Conservation (phyloP, 2,888 invertebrate genomes). For the Trachelus stipa region DNA sequence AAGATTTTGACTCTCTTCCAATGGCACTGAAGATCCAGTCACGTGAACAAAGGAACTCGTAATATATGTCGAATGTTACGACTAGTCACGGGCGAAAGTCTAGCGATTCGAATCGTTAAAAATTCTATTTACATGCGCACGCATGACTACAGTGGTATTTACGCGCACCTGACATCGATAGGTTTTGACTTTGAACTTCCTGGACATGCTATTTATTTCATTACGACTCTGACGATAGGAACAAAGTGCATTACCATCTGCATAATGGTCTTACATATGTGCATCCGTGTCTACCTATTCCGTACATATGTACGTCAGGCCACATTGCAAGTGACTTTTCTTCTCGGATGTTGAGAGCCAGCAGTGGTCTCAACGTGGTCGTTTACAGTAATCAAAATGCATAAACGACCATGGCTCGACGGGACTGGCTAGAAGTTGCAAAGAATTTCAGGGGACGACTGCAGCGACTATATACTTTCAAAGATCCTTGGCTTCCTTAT, state of each 20-base stretch:
- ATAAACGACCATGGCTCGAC: background rate
- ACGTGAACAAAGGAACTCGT: background rate
- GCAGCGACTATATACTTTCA: slow-evolving; percentile 57
- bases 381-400: background rate
- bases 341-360: background rate
- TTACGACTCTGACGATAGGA: background rate
- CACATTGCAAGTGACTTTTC: background rate
- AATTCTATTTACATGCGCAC: background rate
- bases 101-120: background rate
- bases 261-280: background rate
- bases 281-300: background rate
- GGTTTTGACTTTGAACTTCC: background rate
- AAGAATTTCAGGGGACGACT: slow-evolving; percentile 51
- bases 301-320: background rate
- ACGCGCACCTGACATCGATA: background rate
- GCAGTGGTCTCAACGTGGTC: background rate
- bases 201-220: background rate
- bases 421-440: slow-evolving; percentile 36
- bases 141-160: background rate
- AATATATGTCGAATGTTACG: background rate
- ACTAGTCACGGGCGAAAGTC: background rate
- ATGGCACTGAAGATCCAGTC: background rate
- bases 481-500: slow-evolving; percentile 65
- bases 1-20: background rate
- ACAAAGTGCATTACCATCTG: background rate